A percentile compares a stretch with the other conserved stretches of the same genome.
phyloP scores from a whole-genome alignment of 1,140 invertebrate species.

The Trichoplusia ni region DNA sequence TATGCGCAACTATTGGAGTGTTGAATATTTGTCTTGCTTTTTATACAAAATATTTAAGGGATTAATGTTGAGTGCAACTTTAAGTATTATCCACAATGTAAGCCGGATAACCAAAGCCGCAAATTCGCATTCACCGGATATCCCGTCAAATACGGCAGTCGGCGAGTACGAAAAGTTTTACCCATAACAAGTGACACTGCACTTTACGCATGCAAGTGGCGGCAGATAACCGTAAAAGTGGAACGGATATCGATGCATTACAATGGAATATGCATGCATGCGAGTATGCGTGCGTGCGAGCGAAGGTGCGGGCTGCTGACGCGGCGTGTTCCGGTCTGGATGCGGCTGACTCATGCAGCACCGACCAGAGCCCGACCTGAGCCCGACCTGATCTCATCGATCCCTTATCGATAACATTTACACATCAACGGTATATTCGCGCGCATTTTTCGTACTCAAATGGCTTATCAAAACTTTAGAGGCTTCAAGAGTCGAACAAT shows the following conservation, averaged over 20 bases:
- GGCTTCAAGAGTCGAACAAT: too few species aligned
- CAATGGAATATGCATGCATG: conserved; percentile 69
- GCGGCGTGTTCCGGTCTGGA: conserved; percentile 61
- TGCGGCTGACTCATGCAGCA: conserved; percentile 34
- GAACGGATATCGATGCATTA: conserved; percentile 70
- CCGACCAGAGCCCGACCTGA: too few species aligned
- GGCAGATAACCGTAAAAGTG: conserved; percentile 57
- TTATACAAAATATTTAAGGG: too few species aligned
- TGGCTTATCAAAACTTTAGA: too few species aligned
- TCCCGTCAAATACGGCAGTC: background rate
- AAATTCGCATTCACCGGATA: background rate
- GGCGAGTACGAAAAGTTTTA: conserved; percentile 15
- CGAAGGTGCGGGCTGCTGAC: conserved; percentile 37
- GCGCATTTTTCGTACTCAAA: too few species aligned
- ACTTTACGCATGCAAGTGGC: conserved; percentile 26
- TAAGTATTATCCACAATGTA: background rate
- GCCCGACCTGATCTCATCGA: too few species aligned
- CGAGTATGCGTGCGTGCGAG: conserved; percentile 58
- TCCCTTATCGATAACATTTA: too few species aligned
- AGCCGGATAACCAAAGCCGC: background rate
- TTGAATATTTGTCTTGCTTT: too few species aligned
- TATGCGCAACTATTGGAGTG: too few species aligned
- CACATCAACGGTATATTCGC: too few species aligned
- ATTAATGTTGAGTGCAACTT: background rate
- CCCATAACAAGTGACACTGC: conserved; percentile 22